A percentile compares a stretch with the other conserved stretches of the same genome.
Evolutionary conservation across 2,888 invertebrate genomes (phyloP).

Genomic region (Tipula vernalis): DNA sequence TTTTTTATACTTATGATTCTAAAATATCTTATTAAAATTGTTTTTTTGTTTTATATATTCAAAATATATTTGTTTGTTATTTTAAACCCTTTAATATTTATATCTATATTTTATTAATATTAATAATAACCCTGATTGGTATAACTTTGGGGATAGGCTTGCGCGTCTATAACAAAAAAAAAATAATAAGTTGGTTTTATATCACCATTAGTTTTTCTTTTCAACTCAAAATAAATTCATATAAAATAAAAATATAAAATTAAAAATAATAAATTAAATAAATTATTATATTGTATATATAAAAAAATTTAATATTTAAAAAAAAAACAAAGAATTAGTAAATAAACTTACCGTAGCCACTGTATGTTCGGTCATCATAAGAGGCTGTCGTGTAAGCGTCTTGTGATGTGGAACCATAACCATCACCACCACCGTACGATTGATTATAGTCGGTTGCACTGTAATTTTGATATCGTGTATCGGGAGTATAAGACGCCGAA

Average conservation of each 20-base stretch:
- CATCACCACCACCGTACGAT: slow-evolving; percentile 33
- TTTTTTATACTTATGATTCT: neutral
- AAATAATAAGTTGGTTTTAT: neutral
- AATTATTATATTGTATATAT: neutral
- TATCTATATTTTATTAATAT: neutral
- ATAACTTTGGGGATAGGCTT: slow-evolving; percentile 34
- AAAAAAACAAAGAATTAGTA: neutral
- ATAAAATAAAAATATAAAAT: slow-evolving; percentile 5
- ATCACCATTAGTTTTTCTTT: neutral
- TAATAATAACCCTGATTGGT: slow-evolving; percentile 20
- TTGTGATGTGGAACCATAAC: slow-evolving; percentile 32
- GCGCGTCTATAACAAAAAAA: slow-evolving; percentile 26
- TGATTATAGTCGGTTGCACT: slow-evolving; percentile 32
- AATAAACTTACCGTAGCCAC: slow-evolving; percentile 32
- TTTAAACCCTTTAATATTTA: neutral
- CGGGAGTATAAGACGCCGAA: slow-evolving; percentile 19
- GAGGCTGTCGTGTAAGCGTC: slow-evolving; percentile 30
- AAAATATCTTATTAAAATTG: neutral
- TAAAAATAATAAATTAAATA: neutral
- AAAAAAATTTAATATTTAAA: neutral
- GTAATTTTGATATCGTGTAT: slow-evolving; percentile 32
- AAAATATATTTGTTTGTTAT: neutral
- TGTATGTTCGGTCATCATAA: slow-evolving; percentile 34
- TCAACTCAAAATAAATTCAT: neutral
- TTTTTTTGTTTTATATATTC: neutral